A percentile compares a stretch with the other conserved stretches of the same genome.
These are phyloP conservation scores for Heterodera schachtii DNA, from an alignment of 1,140 invertebrate genomes.

Conservation along the genomic window DNA sequence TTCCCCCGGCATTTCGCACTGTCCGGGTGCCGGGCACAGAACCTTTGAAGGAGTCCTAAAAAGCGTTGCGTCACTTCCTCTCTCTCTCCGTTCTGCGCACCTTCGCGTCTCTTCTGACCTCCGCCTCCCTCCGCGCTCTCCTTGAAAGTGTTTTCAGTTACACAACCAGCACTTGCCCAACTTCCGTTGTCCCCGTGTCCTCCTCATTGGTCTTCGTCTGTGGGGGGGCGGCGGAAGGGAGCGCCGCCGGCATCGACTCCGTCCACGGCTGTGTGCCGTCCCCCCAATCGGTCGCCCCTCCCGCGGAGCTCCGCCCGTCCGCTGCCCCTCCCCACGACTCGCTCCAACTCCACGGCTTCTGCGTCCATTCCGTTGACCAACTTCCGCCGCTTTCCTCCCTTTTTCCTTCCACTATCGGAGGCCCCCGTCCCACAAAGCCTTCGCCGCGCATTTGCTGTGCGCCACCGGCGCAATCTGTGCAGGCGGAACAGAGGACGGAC, in stretches of 20 bases:
- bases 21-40: constrained; percentile 18
- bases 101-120: neutral
- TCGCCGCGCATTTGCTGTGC: constrained; percentile 11
- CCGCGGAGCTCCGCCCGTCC: neutral
- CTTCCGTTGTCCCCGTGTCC: neutral
- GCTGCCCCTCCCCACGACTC: neutral
- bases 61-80: neutral
- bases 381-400: neutral
- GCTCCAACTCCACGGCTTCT: constrained; percentile 28
- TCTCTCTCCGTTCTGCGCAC: neutral
- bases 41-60: constrained; percentile 2
- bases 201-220: neutral
- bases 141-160: neutral
- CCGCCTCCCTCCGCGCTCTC: neutral
- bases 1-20: constrained; percentile 6
- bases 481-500: neutral
- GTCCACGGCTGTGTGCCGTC: neutral
- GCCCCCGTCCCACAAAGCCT: constrained; percentile 7
- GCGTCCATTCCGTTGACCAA: constrained; percentile 25
- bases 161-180: neutral
- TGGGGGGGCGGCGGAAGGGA: neutral
- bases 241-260: neutral
- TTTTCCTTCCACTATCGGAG: neutral
- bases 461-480: constrained; percentile 5
- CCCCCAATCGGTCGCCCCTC: neutral